A percentile compares a stretch with the other conserved stretches of the same genome.
Conservation (phyloP, 2,888 invertebrate species). For the Acanthosepion esculentum region DNA sequence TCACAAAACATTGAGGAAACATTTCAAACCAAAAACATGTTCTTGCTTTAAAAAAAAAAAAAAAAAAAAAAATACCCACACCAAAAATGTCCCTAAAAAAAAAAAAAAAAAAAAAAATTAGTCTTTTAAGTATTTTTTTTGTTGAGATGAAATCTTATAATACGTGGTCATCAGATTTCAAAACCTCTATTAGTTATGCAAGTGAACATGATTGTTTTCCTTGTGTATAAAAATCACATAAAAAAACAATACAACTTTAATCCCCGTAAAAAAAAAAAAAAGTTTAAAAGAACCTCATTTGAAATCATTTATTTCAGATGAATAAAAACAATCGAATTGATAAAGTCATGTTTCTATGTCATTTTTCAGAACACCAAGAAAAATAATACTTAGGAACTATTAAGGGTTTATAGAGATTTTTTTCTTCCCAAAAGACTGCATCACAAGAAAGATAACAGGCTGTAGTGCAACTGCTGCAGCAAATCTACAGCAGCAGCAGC, state of each 20-base stretch:
- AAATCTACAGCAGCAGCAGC: neutral
- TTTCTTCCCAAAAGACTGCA: neutral
- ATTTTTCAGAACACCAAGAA: slow-evolving; percentile 14
- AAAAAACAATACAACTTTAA: neutral
- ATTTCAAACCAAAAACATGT: neutral
- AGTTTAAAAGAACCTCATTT: neutral
- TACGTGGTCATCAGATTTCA: slow-evolving; percentile 33
- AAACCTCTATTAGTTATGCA: neutral
- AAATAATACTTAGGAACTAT: slow-evolving; percentile 33
- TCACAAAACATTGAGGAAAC: neutral
- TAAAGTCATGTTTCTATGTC: slow-evolving; percentile 7
- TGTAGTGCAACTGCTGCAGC: neutral
- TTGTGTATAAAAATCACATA: neutral
- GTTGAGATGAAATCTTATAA: neutral
- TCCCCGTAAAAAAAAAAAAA: neutral
- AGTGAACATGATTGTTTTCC: neutral
- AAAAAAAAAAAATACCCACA: neutral
- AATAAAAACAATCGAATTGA: neutral
- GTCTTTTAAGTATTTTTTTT: neutral
- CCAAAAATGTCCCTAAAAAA: neutral
- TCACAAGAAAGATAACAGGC: slow-evolving; percentile 33
- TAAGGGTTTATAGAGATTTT: neutral
- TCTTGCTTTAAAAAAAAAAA: neutral
- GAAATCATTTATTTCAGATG: slow-evolving; percentile 13
- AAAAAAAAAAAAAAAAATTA: too few relatives aligned